A percentile compares a stretch with the other conserved stretches of the same genome.
Conservation (phyloP, 2,888 invertebrate genomes). For the Morinoia aosen region DNA sequence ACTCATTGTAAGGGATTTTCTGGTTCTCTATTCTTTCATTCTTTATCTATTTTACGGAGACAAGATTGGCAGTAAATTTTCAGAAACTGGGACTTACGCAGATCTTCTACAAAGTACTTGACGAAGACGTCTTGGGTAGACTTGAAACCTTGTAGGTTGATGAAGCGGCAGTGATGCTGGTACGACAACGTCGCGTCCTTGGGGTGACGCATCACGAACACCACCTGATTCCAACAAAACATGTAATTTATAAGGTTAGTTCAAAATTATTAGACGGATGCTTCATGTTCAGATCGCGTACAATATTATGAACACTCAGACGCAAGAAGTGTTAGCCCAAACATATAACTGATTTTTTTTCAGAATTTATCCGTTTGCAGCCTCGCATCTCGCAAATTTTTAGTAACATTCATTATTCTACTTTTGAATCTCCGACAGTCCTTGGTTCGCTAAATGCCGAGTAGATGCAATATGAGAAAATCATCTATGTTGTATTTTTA, state of each 20-base stretch:
- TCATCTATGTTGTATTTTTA: too few species aligned
- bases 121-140: constrained; percentile 34
- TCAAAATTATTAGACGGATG: too few species aligned
- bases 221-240: not conserved
- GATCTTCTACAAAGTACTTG: constrained; percentile 36
- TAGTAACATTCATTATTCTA: too few species aligned
- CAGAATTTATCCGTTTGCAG: too few species aligned
- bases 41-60: too few species aligned
- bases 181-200: constrained; percentile 41
- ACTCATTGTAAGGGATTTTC: not conserved
- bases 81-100: not conserved
- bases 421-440: too few species aligned
- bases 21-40: not conserved
- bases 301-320: not conserved
- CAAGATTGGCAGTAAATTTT: not conserved
- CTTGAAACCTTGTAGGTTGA: not conserved
- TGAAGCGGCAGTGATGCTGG: constrained; percentile 35
- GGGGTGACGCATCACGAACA: constrained; percentile 23
- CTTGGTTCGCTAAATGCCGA: too few species aligned
- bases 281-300: not conserved
- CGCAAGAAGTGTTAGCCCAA: not conserved
- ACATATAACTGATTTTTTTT: not conserved
- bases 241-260: too few species aligned
- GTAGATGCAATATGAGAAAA: too few species aligned
- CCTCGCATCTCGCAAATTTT: too few species aligned